Evolutionary conservation across 92 coral and sea anemone genomes (phyloP).

Genomic region (Anthopleura xanthogrammica): DNA sequence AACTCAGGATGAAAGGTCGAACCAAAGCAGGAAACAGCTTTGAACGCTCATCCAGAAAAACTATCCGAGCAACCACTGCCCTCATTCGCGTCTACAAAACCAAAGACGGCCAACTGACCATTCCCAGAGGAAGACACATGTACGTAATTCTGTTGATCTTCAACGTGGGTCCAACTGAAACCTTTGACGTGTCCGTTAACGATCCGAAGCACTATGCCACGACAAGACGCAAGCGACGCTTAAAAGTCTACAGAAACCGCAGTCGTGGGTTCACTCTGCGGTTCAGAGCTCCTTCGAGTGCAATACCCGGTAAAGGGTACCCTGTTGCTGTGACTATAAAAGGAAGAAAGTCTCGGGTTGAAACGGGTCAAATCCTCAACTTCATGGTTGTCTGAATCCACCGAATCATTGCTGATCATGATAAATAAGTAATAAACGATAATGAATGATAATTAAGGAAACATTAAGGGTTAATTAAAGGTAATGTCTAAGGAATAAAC

Average conservation of each 20-base stretch:
- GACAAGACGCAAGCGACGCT: slow-evolving; percentile 32
- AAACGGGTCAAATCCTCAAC: slow-evolving; percentile 35
- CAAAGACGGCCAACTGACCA: slow-evolving; percentile 61
- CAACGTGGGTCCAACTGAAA: slow-evolving; percentile 72
- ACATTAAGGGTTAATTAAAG: too few relatives aligned
- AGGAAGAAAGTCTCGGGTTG: slow-evolving; percentile 51
- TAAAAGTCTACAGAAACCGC: slow-evolving; percentile 45
- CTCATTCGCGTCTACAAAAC: slow-evolving; percentile 62
- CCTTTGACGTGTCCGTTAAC: slow-evolving; percentile 60
- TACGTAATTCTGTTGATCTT: slow-evolving; percentile 60
- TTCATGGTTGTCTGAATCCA: slow-evolving; percentile 45
- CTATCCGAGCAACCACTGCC: slow-evolving; percentile 57
- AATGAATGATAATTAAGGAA: too few relatives aligned
- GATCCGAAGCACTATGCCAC: slow-evolving; percentile 57
- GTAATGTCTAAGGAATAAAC: too few relatives aligned
- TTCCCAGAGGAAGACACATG: slow-evolving; percentile 54
- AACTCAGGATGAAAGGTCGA: slow-evolving; percentile 60
- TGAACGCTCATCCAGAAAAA: slow-evolving; percentile 52
- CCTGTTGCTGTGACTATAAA: slow-evolving; percentile 49
- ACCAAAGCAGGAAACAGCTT: slow-evolving; percentile 64
- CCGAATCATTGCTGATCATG: too few relatives aligned
- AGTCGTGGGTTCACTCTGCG: slow-evolving; percentile 46
- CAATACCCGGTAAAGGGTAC: slow-evolving; percentile 48
- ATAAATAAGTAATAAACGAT: too few relatives aligned
- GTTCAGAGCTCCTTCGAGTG: slow-evolving; percentile 45